These are phyloP conservation scores for Caranx ignobilis DNA, from an alignment of 2,113 vertebrate genomes.

Conservation along the genomic window DNA sequence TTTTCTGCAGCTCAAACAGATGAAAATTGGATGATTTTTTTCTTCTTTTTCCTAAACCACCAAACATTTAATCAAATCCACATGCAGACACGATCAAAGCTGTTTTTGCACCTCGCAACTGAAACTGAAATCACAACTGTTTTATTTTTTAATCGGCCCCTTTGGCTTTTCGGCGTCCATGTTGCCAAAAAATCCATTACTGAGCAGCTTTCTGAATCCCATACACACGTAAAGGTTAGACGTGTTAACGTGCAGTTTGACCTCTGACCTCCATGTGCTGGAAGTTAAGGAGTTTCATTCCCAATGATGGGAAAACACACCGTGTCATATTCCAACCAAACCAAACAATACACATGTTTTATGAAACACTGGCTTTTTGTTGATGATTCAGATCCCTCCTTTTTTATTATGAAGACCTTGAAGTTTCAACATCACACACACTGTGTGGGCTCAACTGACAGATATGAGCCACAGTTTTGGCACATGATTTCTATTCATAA, in stretches of 20 bases:
- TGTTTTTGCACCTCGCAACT: background rate
- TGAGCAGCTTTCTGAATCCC: background rate
- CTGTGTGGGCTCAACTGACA: constrained; percentile 23
- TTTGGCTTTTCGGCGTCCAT: background rate
- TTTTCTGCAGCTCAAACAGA: constrained; percentile 15
- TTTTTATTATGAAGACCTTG: constrained; percentile 1
- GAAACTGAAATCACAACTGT: background rate
- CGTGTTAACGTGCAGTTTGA: background rate
- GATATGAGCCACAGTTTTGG: constrained; percentile 20
- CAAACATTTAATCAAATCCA: constrained; percentile 6
- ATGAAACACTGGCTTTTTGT: background rate
- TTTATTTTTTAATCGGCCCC: background rate
- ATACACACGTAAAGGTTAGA: too few species aligned
- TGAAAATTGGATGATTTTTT: constrained; percentile 28
- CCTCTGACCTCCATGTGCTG: constrained; percentile 4
- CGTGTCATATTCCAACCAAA: background rate
- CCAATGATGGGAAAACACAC: too few species aligned
- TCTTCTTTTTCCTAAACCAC: constrained; percentile 5
- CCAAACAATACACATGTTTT: background rate
- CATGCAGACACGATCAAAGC: background rate
- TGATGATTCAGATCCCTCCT: background rate
- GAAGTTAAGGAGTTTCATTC: background rate
- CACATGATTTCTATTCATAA: constrained; percentile 47
- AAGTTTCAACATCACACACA: constrained; percentile 30
- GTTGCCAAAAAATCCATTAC: background rate